These are phyloP conservation scores for Stegana nigrithorax DNA, from an alignment of 2,888 invertebrate species.

Conservation along the genomic window DNA sequence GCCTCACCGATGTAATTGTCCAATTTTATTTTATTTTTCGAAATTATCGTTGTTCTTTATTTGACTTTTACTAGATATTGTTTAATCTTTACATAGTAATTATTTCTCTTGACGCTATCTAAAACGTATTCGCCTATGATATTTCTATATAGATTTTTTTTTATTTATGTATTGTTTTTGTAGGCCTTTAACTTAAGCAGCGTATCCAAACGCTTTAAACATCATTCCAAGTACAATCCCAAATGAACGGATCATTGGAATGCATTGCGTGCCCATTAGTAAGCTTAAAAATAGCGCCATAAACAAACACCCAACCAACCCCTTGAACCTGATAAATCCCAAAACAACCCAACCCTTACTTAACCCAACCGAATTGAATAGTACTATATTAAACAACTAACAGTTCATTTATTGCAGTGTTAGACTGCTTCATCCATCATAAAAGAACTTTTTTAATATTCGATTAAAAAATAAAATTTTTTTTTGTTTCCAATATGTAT, in stretches of 20 bases:
- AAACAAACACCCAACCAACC: no score
- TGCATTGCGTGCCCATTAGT: constrained; percentile 12
- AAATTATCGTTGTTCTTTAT: constrained; percentile 3
- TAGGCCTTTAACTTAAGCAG: constrained; percentile 33
- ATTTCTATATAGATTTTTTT: constrained; percentile 40
- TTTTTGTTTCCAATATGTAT: not conserved
- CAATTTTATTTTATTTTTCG: constrained; percentile 29
- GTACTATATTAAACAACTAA: no score
- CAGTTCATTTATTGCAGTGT: not conserved
- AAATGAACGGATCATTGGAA: constrained; percentile 49
- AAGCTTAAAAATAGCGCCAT: no score
- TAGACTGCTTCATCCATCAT: not conserved
- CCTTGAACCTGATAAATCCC: no score
- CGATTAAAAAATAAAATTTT: not conserved
- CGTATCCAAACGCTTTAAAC: not conserved
- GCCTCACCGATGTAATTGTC: constrained; percentile 81
- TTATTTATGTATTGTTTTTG: constrained; percentile 44
- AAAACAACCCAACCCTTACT: no score
- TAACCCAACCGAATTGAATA: no score
- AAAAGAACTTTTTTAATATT: not conserved
- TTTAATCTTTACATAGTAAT: constrained; percentile 41
- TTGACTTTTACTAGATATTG: constrained; percentile 32
- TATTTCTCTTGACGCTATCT: constrained; percentile 33
- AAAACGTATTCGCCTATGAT: constrained; percentile 16
- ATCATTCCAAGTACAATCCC: constrained; percentile 8